Base-by-base conservation (phyloP, 2,888 invertebrate species). In the Trissonchulus sp. region DNA sequence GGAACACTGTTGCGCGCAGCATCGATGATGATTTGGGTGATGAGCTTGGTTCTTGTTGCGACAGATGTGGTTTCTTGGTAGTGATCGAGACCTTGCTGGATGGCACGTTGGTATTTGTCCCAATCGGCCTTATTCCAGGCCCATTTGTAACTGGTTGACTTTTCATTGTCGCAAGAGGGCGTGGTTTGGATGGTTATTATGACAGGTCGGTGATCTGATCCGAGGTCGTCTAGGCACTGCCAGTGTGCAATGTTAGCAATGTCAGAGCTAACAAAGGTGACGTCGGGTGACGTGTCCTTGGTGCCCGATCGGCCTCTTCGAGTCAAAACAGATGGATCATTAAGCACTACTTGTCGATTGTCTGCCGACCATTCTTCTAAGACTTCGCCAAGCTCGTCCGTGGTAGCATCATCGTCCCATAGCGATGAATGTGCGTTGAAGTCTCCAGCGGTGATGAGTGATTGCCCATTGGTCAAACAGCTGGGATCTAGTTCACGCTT, bases 71-170 rank as follows among this genome's bases (percentile, higher is more conserved):
- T n/a, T n/a, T n/a, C n/a, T n/a, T n/a, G n/a, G n/a, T n/a, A n/a
- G n/a, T n/a, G n/a, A n/a, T n/a, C n/a, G n/a, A n/a, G n/a, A n/a
- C n/a, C n/a, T n/a, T n/a, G n/a, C n/a, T n/a, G n/a, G n/a, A n/a
- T n/a, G n/a, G n/a, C n/a, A n/a, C n/a, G n/a, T 65, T 30, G 15
- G 65, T 31, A 65, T 8, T n/a, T 65, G 34, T n/a, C n/a, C 65
- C 65, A 65, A 65, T 65, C 65, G 15, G 65, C 65, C 34, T 65
- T 65, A 30, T 65, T 65, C 8, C n/a, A 65, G 65, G 8, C n/a
- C 65, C 65, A 65, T n/a, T 18, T n/a, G 60, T 18, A 18, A 18
- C n/a, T 60, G 18, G n/a, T 60, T 18, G 18, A 23, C 60, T 60
- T 60, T n/a, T 60, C 60, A n/a, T 23, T 18, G 60, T 18, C 18